Evolutionary conservation across 2,113 vertebrate species (phyloP).

Genomic region (Clarias gariepinus): DNA sequence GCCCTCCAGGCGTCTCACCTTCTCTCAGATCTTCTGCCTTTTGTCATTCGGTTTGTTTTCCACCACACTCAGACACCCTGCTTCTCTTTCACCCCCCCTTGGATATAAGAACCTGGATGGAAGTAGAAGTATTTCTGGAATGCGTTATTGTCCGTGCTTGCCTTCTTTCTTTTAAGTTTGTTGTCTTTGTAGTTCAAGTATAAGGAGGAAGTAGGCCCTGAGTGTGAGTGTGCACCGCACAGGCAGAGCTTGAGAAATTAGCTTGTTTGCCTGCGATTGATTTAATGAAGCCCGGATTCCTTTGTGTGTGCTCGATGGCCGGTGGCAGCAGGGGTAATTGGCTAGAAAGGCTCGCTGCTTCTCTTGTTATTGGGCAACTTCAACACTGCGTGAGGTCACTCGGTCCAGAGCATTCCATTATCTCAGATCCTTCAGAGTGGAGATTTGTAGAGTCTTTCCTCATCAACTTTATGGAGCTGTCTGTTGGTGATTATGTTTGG

Average conservation of each 20-base stretch:
- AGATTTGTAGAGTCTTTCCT: conserved; percentile 61
- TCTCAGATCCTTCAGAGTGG: conserved; percentile 77
- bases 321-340: conserved; percentile 87
- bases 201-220: conserved; percentile 13
- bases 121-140: background rate
- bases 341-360: conserved; percentile 84
- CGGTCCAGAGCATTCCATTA: conserved; percentile 79
- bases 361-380: conserved; percentile 81
- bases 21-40: conserved; percentile 27
- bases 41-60: background rate
- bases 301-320: conserved; percentile 86
- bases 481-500: conserved; percentile 43
- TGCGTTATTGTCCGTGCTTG: background rate
- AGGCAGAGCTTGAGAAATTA: conserved; percentile 79
- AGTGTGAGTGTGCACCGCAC: background rate
- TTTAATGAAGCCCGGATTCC: conserved; percentile 90
- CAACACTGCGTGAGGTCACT: conserved; percentile 81
- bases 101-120: background rate
- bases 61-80: background rate
- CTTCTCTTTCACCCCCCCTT: background rate
- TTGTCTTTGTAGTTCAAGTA: background rate
- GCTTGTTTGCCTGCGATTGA: conserved; percentile 86
- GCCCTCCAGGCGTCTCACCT: conserved; percentile 12
- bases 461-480: conserved; percentile 45
- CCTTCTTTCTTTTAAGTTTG: background rate